phyloP scores from a whole-genome alignment of 2,797 vertebrate genomes.

The Kryptolebias ocellatus region DNA sequence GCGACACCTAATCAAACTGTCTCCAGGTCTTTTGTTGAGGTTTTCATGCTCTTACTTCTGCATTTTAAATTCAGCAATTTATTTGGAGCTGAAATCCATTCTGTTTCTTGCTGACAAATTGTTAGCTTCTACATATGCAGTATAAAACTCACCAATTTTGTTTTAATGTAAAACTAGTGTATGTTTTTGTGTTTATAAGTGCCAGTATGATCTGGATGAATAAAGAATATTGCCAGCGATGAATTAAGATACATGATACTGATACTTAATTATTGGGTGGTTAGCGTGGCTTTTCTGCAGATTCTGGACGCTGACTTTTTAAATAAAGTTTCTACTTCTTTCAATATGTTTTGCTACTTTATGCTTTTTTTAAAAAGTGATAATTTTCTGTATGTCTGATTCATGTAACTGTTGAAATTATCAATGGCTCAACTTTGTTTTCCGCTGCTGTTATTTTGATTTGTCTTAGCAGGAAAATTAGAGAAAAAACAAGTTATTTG shows the following conservation, averaged over 20 bases:
- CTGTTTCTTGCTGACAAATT: background rate
- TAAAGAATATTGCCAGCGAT: background rate
- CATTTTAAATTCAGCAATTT: conserved; percentile 24
- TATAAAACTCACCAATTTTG: too few species aligned
- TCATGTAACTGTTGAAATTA: background rate
- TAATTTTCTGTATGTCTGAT: too few species aligned
- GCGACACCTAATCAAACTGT: conserved; percentile 42
- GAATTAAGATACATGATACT: too few species aligned
- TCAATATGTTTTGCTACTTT: too few species aligned
- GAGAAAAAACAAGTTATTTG: background rate
- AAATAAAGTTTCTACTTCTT: too few species aligned
- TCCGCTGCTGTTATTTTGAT: background rate
- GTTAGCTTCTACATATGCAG: too few species aligned
- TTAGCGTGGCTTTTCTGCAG: too few species aligned
- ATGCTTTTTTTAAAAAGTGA: too few species aligned
- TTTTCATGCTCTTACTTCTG: conserved; percentile 11
- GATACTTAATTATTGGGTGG: too few species aligned
- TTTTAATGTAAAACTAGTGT: too few species aligned
- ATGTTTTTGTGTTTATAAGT: background rate
- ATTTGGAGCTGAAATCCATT: background rate
- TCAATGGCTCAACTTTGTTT: too few species aligned
- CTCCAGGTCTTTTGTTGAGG: conserved; percentile 30
- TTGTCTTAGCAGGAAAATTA: background rate
- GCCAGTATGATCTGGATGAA: background rate
- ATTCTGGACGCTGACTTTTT: too few species aligned